Evolutionary conservation across 2,113 vertebrate species (phyloP), one percentile per base, ranked within the genome.

Genomic region (Rhineura floridana): DNA sequence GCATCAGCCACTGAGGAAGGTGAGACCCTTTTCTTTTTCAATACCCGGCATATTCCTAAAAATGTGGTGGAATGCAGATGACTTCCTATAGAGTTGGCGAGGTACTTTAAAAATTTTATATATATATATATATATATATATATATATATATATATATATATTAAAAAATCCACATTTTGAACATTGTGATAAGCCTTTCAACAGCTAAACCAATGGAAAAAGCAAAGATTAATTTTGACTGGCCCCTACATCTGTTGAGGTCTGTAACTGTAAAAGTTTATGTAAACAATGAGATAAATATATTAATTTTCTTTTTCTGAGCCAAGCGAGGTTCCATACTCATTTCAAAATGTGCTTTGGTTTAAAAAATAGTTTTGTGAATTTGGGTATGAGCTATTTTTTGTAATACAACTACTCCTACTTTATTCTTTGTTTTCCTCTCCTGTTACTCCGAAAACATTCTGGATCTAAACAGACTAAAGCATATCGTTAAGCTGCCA

Each of bases 241-340:
- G 98, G 98, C 97, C 97, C 96, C 97, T 94, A 96, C 95, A 97
- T 97, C 97, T 96, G 97, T 95, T 99, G 98, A 99, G 98, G 98
- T 99, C 98, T 98, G 98, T 98, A 98, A 98, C 98, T 98, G 98
- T 98, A 97, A 96, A 97, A 98, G 98, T 98, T 98, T 97, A 99
- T 99, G 98, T 99, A 99, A 99, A 99, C 98, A 99, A 98, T 98
- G 98, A 98, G 98, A 98, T 98, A 98, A 98, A 98, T 98, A 99
- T 98, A 98, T 98, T 98, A 97, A 97, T 30, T 96, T 97, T 98
- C 93, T 96, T 76, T 97, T 97, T 98, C 97, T 97, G 98, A 98
- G 98, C 98, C 97, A 98, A 96, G 98, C 97, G 98, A 97, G 98
- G 98, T 99, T 98, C 97, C 96, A 97, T 98, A 97, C 97, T 98